Base-by-base conservation (phyloP, 2,113 vertebrate species). In the Rhegmatorhina hoffmannsi region DNA sequence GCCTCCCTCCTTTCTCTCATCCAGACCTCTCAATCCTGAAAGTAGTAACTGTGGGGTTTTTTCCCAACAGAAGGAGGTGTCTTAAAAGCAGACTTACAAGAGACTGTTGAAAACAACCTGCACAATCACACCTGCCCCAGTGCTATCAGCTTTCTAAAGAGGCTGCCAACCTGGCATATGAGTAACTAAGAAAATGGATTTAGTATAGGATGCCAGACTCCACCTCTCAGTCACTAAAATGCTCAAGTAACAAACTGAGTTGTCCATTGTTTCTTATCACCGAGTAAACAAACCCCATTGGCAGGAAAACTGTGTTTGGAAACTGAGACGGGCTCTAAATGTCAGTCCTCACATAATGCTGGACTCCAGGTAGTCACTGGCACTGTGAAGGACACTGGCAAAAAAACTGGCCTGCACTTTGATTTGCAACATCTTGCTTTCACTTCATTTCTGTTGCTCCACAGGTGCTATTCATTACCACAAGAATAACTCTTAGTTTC, bases 251-350 rank as follows among this genome's bases (percentile, higher is more conserved):
- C 75, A 80, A 95, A 90, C 44, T 11, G 33, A 86, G 83, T 26
- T 88, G 91, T 77, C 94, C 89, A 69, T 93, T 95, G 90, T 95
- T 95, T 92, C 87, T 92, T 91, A 95, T 86, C 91, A 86, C 82
- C 59, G 74, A 82, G 87, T 78, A 97, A 95, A 97, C 89, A 95
- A 94, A 96, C 21, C 23, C 43, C 0, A 14, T 21, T 91, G 94
- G 81, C 95, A 97, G 89, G 84, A 96, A 96, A 94, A 63, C 68
- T 31, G 24, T 4, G 0, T 73, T 94, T 90, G 55, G 85, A 72
- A 3, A 28, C 75, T 17, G 68, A 91, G 78, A 75, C 18, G 66
- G 52, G 49, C 52, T 93, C 64, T 84, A 49, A 80, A 60, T 11
- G 40, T 68, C 83, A 50, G 2, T 20, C 9, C 46, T 88, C 90